A percentile compares a stretch with the other conserved stretches of the same genome.
These are phyloP conservation scores for Drosophila novamexicana DNA, from an alignment of 1,140 invertebrate genomes.

Conservation along the genomic window DNA sequence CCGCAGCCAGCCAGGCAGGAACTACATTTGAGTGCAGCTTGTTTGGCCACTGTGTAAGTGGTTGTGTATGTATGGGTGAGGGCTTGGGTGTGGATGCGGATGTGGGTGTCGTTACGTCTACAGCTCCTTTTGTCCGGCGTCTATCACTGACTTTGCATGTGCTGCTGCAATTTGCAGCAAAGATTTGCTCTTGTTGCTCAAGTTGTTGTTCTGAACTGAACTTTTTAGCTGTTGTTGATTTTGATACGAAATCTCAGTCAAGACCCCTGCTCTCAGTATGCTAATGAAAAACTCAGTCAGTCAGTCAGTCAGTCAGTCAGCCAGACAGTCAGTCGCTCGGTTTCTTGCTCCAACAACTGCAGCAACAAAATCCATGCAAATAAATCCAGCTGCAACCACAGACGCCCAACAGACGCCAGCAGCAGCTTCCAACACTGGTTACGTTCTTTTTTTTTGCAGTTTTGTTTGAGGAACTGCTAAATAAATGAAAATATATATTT, in stretches of 20 bases:
- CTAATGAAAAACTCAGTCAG: constrained; percentile 54
- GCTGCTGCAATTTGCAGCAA: constrained; percentile 49
- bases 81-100: constrained; percentile 10
- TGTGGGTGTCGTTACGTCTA: constrained; percentile 14
- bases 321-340: constrained; percentile 13
- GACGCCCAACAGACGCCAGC: constrained; percentile 11
- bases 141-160: constrained; percentile 41
- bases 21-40: constrained; percentile 64
- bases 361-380: constrained; percentile 42
- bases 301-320: constrained; percentile 28
- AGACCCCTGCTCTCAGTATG: constrained; percentile 6
- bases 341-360: constrained; percentile 26
- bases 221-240: constrained; percentile 50
- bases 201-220: constrained; percentile 10
- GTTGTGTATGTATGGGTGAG: constrained; percentile 10
- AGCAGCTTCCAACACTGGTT: constrained; percentile 6
- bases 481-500: constrained; percentile 34
- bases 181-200: constrained; percentile 42
- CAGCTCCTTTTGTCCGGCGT: constrained; percentile 15
- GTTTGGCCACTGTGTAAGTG: constrained; percentile 34
- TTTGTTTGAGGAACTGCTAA: constrained; percentile 15
- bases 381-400: constrained; percentile 33
- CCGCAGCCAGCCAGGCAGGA: constrained; percentile 75
- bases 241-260: constrained; percentile 41
- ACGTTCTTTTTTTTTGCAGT: neutral